Percentiles rank a stretch among this genome's conserved stretches.
Evolutionary conservation across 2,113 vertebrate genomes (phyloP).

Genomic region (Canis aureus): DNA sequence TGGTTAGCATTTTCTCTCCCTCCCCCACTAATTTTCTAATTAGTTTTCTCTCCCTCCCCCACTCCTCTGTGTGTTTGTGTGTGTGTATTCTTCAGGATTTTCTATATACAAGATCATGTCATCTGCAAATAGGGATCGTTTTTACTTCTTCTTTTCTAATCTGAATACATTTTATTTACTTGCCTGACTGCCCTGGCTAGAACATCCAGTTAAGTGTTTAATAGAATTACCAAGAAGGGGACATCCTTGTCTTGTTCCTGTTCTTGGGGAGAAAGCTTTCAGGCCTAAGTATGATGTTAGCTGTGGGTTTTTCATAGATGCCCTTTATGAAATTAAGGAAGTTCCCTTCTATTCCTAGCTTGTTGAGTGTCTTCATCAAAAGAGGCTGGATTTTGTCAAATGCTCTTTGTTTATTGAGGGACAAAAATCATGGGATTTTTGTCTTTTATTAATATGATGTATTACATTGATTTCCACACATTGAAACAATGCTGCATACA

Average conservation of each 20-base stretch:
- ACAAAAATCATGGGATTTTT: not conserved
- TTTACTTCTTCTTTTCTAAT: slow-evolving; percentile 20
- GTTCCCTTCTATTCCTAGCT: not conserved
- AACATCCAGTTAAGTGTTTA: not conserved
- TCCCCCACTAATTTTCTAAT: not conserved
- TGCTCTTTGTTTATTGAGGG: not conserved
- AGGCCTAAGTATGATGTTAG: not conserved
- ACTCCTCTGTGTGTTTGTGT: not conserved
- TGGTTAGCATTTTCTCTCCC: not conserved
- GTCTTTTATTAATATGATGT: not conserved
- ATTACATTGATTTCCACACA: not conserved
- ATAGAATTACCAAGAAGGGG: not conserved
- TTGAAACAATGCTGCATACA: not conserved
- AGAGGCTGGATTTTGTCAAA: not conserved
- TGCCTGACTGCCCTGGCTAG: not conserved
- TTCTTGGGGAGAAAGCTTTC: not conserved
- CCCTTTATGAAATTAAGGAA: not conserved
- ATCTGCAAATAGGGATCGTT: not conserved
- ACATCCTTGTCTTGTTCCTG: not conserved
- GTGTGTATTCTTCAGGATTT: not conserved
- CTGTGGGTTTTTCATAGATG: not conserved
- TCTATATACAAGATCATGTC: not conserved
- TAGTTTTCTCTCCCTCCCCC: not conserved
- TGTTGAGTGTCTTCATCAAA: not conserved
- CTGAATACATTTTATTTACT: slow-evolving; percentile 19